These are phyloP conservation scores for Gymnodraco acuticeps DNA, from an alignment of 2,797 vertebrate genomes.

Conservation along the genomic window DNA sequence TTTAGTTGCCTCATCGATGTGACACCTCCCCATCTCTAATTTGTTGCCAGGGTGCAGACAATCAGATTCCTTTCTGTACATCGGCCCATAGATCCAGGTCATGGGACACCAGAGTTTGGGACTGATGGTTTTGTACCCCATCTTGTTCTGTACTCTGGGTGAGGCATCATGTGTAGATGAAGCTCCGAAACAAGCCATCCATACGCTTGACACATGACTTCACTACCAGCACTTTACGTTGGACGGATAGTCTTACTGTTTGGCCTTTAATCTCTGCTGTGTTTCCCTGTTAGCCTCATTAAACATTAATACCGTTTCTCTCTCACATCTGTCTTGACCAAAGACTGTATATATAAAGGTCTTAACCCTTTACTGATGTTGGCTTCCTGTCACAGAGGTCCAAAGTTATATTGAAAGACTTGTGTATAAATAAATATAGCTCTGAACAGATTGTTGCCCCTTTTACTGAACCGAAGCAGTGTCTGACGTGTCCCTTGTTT, in stretches of 20 bases:
- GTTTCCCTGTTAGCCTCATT: slow-evolving; percentile 1
- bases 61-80: neutral
- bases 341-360: neutral
- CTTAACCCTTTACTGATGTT: slow-evolving; percentile 3
- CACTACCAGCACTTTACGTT: neutral
- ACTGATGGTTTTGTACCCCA: neutral
- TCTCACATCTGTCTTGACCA: neutral
- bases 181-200: slow-evolving; percentile 5
- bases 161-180: neutral
- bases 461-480: slow-evolving; percentile 20
- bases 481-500: slow-evolving; percentile 22
- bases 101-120: slow-evolving; percentile 20
- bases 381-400: neutral
- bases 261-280: neutral
- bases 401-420: neutral
- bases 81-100: slow-evolving; percentile 17
- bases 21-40: slow-evolving; percentile 19
- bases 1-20: neutral
- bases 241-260: neutral
- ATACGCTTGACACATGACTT: neutral
- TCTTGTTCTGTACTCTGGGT: slow-evolving; percentile 21
- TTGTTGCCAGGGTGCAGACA: neutral
- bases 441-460: slow-evolving; percentile 2
- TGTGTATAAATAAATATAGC: neutral
- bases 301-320: neutral